A percentile compares a stretch with the other conserved stretches of the same genome.
These are phyloP conservation scores for Paracentrotus lividus DNA, from an alignment of 53 echinoderm and acorn worm genomes.

Conservation along the genomic window DNA sequence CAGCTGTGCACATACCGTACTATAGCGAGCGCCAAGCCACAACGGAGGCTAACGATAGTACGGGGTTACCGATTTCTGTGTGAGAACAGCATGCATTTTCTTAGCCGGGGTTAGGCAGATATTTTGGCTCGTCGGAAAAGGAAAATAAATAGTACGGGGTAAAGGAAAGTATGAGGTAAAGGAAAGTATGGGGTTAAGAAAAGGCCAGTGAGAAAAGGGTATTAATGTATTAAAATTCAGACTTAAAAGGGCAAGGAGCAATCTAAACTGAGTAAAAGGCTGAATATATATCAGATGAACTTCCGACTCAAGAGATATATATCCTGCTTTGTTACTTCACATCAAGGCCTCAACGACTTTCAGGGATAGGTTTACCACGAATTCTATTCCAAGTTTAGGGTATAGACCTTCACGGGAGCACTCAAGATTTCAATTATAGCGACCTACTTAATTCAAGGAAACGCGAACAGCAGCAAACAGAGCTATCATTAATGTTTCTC, in stretches of 20 bases:
- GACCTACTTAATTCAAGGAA: slow-evolving; percentile 34
- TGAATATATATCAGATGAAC: not conserved
- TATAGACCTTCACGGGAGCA: not conserved
- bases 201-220: too few relatives aligned
- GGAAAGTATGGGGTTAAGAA: too few relatives aligned
- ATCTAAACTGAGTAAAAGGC: not conserved
- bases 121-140: too few relatives aligned
- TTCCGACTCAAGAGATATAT: not conserved
- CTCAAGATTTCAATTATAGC: slow-evolving; percentile 47
- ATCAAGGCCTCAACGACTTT: not conserved
- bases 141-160: too few relatives aligned
- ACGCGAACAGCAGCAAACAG: not conserved
- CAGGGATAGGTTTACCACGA: not conserved
- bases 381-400: slow-evolving; percentile 41
- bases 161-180: too few relatives aligned
- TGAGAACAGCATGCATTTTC: too few relatives aligned
- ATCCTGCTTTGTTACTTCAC: slow-evolving; percentile 31
- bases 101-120: too few relatives aligned
- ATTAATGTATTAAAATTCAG: too few relatives aligned
- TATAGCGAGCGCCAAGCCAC: too few relatives aligned
- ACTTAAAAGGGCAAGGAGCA: not conserved
- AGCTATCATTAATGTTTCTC: slow-evolving; percentile 48
- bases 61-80: too few relatives aligned
- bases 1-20: too few relatives aligned
- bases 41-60: too few relatives aligned